These are phyloP conservation scores for Trichosurus vulpecula DNA, from an alignment of 2,797 vertebrate species.

Conservation along the genomic window DNA sequence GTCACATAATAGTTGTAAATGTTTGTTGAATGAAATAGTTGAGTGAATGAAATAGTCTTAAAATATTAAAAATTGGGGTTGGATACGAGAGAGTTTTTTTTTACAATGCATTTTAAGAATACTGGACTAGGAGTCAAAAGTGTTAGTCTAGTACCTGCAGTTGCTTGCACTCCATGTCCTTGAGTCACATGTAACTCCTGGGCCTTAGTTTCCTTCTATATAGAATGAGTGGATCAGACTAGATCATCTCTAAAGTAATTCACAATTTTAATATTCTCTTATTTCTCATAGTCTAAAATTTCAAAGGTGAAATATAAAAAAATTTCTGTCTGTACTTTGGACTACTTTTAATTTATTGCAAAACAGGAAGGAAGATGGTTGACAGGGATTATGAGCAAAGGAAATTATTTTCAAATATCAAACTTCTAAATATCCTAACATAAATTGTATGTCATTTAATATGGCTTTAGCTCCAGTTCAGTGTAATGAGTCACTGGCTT, in stretches of 20 bases:
- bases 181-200: not conserved
- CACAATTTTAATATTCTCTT: conserved; percentile 13
- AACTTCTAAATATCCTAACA: conserved; percentile 7
- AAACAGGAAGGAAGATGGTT: conserved; percentile 36
- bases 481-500: conserved; percentile 4
- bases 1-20: not conserved
- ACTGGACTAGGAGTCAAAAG: conserved; percentile 22
- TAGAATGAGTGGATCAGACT: not conserved
- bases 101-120: conserved; percentile 41
- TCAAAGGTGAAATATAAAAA: not conserved
- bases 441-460: conserved; percentile 27
- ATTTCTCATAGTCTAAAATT: conserved; percentile 14
- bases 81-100: not conserved
- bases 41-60: conserved; percentile 1
- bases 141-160: not conserved
- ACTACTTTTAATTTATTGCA: conserved; percentile 24
- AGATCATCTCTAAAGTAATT: not conserved
- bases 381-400: conserved; percentile 8
- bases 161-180: conserved; percentile 9
- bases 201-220: conserved; percentile 1
- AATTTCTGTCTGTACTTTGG: conserved; percentile 21
- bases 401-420: conserved; percentile 52
- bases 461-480: not conserved
- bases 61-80: conserved; percentile 40
- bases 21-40: not conserved